Evolutionary conservation across 1,140 invertebrate species (phyloP), one percentile per base, ranked within the genome.

Genomic region (Drosophila nebulosa): DNA sequence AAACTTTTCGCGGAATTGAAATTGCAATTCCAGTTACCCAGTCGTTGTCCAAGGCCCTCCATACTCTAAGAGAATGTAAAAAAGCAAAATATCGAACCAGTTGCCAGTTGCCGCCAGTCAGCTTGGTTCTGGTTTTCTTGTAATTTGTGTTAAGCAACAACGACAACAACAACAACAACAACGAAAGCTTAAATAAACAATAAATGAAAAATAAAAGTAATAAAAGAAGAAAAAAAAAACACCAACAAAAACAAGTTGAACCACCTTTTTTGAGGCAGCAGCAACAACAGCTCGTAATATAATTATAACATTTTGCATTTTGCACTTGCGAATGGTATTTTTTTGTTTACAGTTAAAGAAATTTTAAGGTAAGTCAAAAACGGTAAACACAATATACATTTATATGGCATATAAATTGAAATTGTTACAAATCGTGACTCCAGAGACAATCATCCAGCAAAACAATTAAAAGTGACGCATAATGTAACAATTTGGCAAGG

Each of bases 21-120:
- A 85, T 85, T 74, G 67, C 81, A 85, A 72, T 79, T 85, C 80
- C 65, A 58, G 68, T 69, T 32, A 26, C 27, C 14, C 39, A 56
- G 16, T 30, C 32, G 55, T 62, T n/a, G 42, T 70, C 83, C 88
- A 88, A 78, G 83, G 63, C 64, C 62, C 65, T 50, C n/a, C n/a
- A 36, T 32, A 52, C 70, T 55, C 64, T 50, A 58, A 81, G 83
- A 88, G 83, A 86, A 86, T 86, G 83, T 88, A 83, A 80, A 67
- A 67, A 36, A 35, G 32, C 60, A 66, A 50, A 58, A 70, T 72
- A 74, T 67, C 72, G 57, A 74, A 74, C 71, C 71, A 74, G 63
- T 74, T 74, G 71, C 70, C 39, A 21, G 39, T 5, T 21, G 39
- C 7, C 12, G 39, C 6, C 18, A 21, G 39, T 46, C 39, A 46